Evolutionary conservation across 2,888 invertebrate species (phyloP), one percentile per base, ranked within the genome.

Genomic region (Leucozona laternaria): DNA sequence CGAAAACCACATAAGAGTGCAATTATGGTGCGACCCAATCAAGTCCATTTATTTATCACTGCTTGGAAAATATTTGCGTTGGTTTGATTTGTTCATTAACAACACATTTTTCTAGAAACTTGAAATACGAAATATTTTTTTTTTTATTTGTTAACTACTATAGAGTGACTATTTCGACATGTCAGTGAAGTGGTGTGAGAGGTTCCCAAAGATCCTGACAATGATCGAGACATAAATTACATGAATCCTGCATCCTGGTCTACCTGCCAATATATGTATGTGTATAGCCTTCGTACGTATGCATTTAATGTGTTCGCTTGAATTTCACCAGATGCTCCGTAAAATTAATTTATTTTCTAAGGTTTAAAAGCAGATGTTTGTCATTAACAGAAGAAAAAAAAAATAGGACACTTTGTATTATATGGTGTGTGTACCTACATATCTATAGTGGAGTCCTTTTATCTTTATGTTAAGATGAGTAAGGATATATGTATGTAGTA

Each of bases 281-380:
- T 4, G 4, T 11, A 50, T 53, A 53, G 25, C 53, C 25, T 25
- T 15, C 25, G 15, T n/a, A 57, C 25, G 15, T n/a, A 57, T 57
- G 57, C 57, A 31, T 31, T 57, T 57, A 17, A 55, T 31, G 6
- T 57, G 31, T 31, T 57, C 17, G 31, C 57, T 17, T 57, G 31
- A 57, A 57, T 28, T 28, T 53, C 53, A 53, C 25, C 57, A 57
- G 57, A 57, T 57, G 57, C 57, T 57, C 17, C 2, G 31, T 17
- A 5, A 57, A 57, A 31, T 31, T 31, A 57, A 31, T 31, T 57
- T 57, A 11, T 31, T 31, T 31, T 57, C 17, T 10, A 31, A 11
- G 17, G 17, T 31, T 57, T 2, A 17, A 57, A 57, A 17, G 57
- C 57, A 57, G 57, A 57, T 57, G 57, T 57, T 28, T 57, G n/a